A percentile compares a stretch with the other conserved stretches of the same genome.
phyloP scores from a whole-genome alignment of 2,797 vertebrate genomes.

The Sylvilagus floridanus region DNA sequence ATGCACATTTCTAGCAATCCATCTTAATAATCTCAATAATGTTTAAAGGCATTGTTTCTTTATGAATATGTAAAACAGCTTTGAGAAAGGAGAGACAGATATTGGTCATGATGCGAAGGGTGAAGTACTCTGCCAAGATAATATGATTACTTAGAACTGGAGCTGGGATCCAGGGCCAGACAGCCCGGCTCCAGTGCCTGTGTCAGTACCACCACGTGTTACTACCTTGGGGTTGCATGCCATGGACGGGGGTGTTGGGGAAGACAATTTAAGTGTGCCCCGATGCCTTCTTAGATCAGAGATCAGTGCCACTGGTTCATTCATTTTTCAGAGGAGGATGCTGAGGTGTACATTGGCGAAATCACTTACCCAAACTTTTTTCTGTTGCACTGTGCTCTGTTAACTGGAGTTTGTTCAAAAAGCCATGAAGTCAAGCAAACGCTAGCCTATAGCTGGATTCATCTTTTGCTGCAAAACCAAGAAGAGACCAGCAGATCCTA shows the following conservation, averaged over 20 bases:
- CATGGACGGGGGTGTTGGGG: neutral
- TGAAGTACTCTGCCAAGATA: neutral
- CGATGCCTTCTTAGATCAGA: neutral
- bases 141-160: neutral
- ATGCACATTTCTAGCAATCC: neutral
- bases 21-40: slow-evolving; percentile 13
- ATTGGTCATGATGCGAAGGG: neutral
- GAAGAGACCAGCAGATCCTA: neutral
- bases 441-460: neutral
- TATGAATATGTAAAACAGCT: neutral
- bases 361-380: neutral
- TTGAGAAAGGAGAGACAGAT: slow-evolving; percentile 13
- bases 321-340: neutral
- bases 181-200: neutral
- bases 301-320: neutral
- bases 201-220: rapidly evolving
- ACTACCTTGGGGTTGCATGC: neutral
- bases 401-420: neutral
- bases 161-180: neutral
- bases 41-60: slow-evolving; percentile 2
- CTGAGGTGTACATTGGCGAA: neutral
- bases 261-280: neutral
- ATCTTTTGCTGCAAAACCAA: slow-evolving; percentile 1
- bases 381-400: neutral
- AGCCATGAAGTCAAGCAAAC: neutral